Conservation (phyloP, 2,113 vertebrate species). For the Falco punctatus region DNA sequence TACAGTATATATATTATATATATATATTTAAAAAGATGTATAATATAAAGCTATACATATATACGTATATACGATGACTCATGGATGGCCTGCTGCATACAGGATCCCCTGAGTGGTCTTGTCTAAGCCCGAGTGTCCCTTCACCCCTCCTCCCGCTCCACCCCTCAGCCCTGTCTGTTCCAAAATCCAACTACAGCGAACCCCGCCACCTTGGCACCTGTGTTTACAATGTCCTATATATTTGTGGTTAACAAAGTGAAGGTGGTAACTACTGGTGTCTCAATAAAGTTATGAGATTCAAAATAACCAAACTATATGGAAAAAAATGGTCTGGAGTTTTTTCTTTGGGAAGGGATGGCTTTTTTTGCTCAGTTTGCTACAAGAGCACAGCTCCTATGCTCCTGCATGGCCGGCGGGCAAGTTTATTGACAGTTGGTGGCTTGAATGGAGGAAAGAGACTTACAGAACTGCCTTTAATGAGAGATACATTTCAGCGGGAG, state of each 20-base stretch:
- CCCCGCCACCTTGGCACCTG: constrained; percentile 58
- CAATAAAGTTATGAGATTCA: constrained; percentile 79
- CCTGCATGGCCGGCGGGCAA: background rate
- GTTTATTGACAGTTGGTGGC: background rate
- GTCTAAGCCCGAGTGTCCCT: constrained; percentile 40
- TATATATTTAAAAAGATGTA: constrained; percentile 80
- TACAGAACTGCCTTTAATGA: background rate
- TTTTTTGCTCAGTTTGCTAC: background rate
- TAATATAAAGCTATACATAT: constrained; percentile 81
- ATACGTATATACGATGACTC: constrained; percentile 65
- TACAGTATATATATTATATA: constrained; percentile 84
- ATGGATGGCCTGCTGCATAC: constrained; percentile 58
- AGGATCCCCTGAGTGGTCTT: constrained; percentile 65
- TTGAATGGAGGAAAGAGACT: background rate
- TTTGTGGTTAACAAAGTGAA: constrained; percentile 83
- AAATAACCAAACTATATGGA: constrained; percentile 58
- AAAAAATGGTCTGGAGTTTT: constrained; percentile 3
- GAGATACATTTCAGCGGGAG: background rate
- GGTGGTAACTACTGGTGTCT: constrained; percentile 82
- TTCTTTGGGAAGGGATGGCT: background rate
- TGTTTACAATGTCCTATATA: constrained; percentile 75
- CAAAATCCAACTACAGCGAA: constrained; percentile 8
- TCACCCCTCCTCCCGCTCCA: background rate
- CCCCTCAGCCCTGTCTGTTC: background rate
- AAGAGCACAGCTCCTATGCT: background rate